A percentile compares a stretch with the other conserved stretches of the same genome.
These are phyloP conservation scores for Nemurella pictetii DNA, from an alignment of 2,888 invertebrate genomes.

Conservation along the genomic window DNA sequence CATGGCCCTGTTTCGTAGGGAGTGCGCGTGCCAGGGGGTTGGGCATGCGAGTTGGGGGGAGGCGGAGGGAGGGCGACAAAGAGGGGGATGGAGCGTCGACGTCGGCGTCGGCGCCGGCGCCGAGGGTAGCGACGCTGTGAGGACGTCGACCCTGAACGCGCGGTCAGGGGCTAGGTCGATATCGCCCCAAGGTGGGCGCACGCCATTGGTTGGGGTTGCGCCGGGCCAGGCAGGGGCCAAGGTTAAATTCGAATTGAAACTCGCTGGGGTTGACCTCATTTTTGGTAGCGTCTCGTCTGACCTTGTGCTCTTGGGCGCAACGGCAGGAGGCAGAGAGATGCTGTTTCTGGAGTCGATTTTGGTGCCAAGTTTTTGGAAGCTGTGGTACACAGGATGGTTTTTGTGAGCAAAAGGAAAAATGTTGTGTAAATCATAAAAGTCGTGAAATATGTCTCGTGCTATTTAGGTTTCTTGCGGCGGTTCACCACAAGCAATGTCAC, in stretches of 20 bases:
- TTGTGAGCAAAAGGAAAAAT: neutral
- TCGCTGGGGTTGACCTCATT: constrained; percentile 28
- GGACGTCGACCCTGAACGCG: constrained; percentile 45
- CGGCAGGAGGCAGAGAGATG: neutral
- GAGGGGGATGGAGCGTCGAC: no score
- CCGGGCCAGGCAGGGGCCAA: constrained; percentile 34
- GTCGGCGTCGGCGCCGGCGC: constrained; percentile 36
- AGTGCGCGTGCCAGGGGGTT: neutral
- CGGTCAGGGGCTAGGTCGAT: constrained; percentile 37
- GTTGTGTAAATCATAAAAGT: neutral
- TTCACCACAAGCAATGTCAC: neutral
- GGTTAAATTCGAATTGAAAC: constrained; percentile 28
- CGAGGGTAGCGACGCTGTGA: constrained; percentile 37
- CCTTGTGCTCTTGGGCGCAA: constrained; percentile 8
- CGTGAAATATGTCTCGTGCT: neutral
- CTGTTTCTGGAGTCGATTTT: neutral
- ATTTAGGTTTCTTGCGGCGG: neutral
- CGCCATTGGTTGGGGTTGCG: constrained; percentile 21
- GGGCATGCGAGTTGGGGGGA: constrained; percentile 16
- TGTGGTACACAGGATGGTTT: neutral
- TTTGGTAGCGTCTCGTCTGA: constrained; percentile 1
- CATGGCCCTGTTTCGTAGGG: constrained; percentile 36
- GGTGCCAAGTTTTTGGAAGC: neutral
- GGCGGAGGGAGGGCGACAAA: neutral
- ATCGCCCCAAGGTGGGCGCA: constrained; percentile 32